phyloP scores from a whole-genome alignment of 2,888 invertebrate genomes.

The Drosophila parthenogenetica region DNA sequence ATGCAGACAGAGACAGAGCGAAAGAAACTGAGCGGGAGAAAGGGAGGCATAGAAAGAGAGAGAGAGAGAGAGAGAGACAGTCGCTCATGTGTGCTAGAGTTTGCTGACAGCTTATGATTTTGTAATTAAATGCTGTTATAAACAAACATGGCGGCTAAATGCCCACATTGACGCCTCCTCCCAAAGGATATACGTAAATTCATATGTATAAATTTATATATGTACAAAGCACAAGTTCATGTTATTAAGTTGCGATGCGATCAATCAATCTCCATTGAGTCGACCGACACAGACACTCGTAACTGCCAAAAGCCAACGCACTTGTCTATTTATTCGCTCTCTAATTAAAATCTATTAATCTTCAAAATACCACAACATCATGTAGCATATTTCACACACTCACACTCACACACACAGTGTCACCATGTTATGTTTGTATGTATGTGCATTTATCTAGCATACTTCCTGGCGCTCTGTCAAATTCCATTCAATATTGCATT shows the following conservation, averaged over 20 bases:
- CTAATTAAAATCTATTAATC: conserved; percentile 81
- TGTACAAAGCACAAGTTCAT: neutral
- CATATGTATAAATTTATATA: conserved; percentile 2
- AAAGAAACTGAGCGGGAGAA: conserved; percentile 2
- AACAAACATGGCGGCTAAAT: conserved; percentile 50
- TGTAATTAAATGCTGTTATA: conserved; percentile 74
- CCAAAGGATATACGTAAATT: conserved; percentile 16
- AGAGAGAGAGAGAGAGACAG: conserved; percentile 29
- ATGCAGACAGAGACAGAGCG: conserved; percentile 39
- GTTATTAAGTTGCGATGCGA: conserved; percentile 45
- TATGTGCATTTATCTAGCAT: conserved; percentile 37
- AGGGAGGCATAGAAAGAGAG: neutral
- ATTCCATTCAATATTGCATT: conserved; percentile 72
- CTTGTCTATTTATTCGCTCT: conserved; percentile 57
- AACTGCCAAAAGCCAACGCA: conserved; percentile 25
- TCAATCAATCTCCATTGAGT: conserved; percentile 66
- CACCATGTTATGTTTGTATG: conserved; percentile 10
- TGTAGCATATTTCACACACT: conserved; percentile 40
- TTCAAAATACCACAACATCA: conserved; percentile 59
- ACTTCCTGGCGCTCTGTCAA: conserved; percentile 53
- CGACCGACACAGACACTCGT: conserved; percentile 2
- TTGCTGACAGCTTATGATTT: conserved; percentile 77
- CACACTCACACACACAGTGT: neutral
- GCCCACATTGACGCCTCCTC: neutral
- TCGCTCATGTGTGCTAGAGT: conserved; percentile 23